A percentile compares a stretch with the other conserved stretches of the same genome.
Evolutionary conservation across 2,797 vertebrate species (phyloP).

Genomic region (Rhincodon typus): DNA sequence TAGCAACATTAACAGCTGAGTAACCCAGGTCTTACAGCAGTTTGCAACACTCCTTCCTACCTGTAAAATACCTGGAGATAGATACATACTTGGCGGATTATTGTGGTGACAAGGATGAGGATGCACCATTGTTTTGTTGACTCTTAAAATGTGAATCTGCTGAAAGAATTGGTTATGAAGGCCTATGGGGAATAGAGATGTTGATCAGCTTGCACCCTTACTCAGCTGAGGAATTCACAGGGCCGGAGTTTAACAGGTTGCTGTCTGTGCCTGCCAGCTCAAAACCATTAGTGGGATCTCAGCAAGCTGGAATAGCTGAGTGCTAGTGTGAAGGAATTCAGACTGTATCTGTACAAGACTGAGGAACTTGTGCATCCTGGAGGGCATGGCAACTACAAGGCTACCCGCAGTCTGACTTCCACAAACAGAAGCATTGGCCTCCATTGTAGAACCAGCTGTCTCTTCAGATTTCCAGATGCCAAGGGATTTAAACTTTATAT

Average conservation of each 20-base stretch:
- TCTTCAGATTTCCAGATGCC: background rate
- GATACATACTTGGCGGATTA: background rate
- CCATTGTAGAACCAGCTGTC: background rate
- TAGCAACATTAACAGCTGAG: background rate
- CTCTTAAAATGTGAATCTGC: background rate
- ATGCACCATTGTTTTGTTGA: no score
- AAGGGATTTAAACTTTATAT: background rate
- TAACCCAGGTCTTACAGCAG: background rate
- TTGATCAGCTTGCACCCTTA: background rate
- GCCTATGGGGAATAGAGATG: background rate
- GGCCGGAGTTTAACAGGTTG: background rate
- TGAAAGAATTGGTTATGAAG: background rate
- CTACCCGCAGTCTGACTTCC: background rate
- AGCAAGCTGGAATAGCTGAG: background rate
- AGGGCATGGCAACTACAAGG: background rate
- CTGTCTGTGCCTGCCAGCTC: background rate
- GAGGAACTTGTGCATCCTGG: background rate
- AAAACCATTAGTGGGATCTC: background rate
- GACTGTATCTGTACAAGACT: background rate
- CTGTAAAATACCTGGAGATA: background rate
- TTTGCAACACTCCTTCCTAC: background rate
- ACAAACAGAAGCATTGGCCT: background rate
- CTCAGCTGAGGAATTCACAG: background rate
- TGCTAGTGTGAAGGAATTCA: background rate
- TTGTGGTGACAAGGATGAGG: background rate